Evolutionary conservation across 2,888 invertebrate species (phyloP), one percentile per base, ranked within the genome.

Genomic region (Tiphia femorata): DNA sequence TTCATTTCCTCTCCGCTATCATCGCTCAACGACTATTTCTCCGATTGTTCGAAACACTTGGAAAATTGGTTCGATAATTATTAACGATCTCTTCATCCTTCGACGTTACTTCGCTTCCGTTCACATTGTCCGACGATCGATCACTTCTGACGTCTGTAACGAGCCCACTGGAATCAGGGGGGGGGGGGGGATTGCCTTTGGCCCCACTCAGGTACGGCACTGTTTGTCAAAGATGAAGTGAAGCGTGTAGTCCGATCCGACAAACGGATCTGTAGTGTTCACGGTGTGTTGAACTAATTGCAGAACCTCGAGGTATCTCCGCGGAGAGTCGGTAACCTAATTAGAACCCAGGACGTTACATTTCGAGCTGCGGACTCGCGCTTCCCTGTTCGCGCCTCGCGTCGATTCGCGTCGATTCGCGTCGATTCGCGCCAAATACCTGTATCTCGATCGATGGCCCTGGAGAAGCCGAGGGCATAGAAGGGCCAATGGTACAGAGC

Each of bases 261-360:
- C 57, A 55, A 57, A 68, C 41, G 58, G 63, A 64, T 58, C 54
- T 55, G 46, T 38, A 54, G 52, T 59, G 53, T 72, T 69, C 69
- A 71, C 57, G 73, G 69, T 66, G 51, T 56, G 70, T 52, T 62
- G 57, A 49, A 46, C 67, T 76, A 76, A 78, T 77, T 76, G 56
- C 54, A 55, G 54, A 61, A 67, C 48, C 42, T 41, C 33, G 42
- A 44, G 33, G 54, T 35, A 38, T 30, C 35, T 48, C 59, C 37
- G 42, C 5, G 43, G 52, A 46, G 63, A 50, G 29, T 49, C 56
- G 27, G 48, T 49, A 49, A 41, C 23, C 48, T 54, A 58, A 68
- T 64, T 57, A 61, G 43, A 38, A 8, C 38, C 21, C 29, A 25
- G 42, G 40, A 19, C 37, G 14, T 42, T 21, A 50, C 43, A 42